Conservation (phyloP, 92 coral and sea anemone species). For the Umimayanthus chanpuru region DNA sequence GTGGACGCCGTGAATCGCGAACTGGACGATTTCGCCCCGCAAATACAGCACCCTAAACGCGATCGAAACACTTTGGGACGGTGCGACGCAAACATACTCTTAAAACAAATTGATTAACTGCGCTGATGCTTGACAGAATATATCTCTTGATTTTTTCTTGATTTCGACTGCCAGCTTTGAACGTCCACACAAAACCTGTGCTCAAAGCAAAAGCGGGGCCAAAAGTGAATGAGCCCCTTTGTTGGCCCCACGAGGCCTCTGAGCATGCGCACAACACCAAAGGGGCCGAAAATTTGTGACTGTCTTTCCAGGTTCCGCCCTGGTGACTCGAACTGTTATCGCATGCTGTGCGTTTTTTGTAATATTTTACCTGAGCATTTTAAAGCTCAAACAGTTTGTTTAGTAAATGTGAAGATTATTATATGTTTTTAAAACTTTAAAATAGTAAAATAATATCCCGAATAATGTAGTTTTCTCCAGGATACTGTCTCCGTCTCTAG, state of each 20-base stretch:
- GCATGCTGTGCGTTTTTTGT: background rate
- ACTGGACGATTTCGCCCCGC: slow-evolving; percentile 98
- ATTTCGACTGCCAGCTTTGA: background rate
- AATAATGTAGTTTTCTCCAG: too few species aligned
- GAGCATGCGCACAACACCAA: slow-evolving; percentile 47
- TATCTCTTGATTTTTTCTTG: background rate
- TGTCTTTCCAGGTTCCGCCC: slow-evolving; percentile 46
- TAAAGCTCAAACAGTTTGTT: too few species aligned
- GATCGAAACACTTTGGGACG: slow-evolving; percentile 92
- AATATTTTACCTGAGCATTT: background rate
- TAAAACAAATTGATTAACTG: background rate
- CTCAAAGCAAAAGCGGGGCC: slow-evolving; percentile 21
- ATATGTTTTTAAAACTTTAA: too few species aligned
- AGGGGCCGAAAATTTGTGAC: slow-evolving; percentile 52
- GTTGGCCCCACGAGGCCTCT: slow-evolving; percentile 48
- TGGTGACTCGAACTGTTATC: slow-evolving; percentile 29
- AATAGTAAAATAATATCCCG: too few species aligned
- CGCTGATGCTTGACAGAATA: slow-evolving; percentile 16
- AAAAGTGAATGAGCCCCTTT: slow-evolving; percentile 37
- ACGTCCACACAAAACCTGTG: background rate
- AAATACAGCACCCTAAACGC: slow-evolving; percentile 95
- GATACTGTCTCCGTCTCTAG: too few species aligned
- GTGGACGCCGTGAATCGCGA: slow-evolving; percentile 94
- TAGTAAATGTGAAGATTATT: too few species aligned
- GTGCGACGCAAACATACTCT: slow-evolving; percentile 89